A percentile compares a stretch with the other conserved stretches of the same genome.
phyloP scores from a whole-genome alignment of 2,113 vertebrate species.

The Caretta caretta region DNA sequence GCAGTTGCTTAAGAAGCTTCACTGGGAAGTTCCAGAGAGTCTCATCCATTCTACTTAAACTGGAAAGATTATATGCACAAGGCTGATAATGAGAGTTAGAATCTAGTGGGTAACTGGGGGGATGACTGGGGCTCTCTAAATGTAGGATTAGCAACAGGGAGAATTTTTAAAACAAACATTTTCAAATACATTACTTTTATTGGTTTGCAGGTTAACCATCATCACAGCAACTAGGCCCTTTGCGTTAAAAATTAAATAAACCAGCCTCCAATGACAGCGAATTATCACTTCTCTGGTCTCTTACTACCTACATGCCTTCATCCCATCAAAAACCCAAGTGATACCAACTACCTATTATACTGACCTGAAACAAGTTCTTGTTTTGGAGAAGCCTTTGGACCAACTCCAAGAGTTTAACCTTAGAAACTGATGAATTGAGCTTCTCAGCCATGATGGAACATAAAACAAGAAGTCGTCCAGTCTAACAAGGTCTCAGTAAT shows the following conservation, averaged over 20 bases:
- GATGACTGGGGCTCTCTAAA: neutral
- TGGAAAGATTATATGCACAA: neutral
- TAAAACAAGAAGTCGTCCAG: neutral
- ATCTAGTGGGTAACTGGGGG: neutral
- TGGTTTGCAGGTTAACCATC: neutral
- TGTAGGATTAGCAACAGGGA: neutral
- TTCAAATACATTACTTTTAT: neutral
- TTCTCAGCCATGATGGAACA: neutral
- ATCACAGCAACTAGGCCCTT: neutral
- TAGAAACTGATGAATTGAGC: neutral
- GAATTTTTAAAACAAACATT: neutral
- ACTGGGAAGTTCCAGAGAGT: neutral
- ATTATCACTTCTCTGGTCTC: neutral
- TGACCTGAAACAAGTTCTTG: neutral
- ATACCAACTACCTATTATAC: neutral
- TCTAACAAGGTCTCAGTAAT: neutral
- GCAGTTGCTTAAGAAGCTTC: neutral
- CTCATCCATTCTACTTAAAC: neutral
- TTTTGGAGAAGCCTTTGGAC: neutral
- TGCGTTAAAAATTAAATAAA: neutral
- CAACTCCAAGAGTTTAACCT: neutral
- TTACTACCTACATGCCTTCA: neutral
- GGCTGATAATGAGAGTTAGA: neutral
- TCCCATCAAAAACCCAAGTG: neutral
- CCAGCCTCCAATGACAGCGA: neutral